Base-by-base conservation (phyloP, 1,140 invertebrate species). In the Nilaparvata lugens region DNA sequence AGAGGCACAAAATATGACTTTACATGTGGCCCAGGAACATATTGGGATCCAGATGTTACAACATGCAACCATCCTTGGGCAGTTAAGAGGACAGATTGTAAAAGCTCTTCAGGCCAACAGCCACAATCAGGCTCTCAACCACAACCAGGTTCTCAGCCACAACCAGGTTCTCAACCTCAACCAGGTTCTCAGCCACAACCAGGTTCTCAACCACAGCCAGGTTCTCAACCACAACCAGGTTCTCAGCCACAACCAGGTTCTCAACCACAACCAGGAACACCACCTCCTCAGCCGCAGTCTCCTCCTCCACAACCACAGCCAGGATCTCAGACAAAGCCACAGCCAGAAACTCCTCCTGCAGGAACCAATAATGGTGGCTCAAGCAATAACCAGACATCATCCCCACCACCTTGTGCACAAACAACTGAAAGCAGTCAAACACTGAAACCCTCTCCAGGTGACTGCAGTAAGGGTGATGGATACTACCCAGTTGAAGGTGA, bases 401-500 rank as follows among this genome's bases (percentile, higher is more conserved):
- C 52, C 5, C 23, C 52, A 3, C 52, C 52, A 35, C 23, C 52
- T 5, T 35, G 23, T 18, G 16, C 16, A 54, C 52, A 35, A 54
- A 21, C 52, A 18, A 24, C 52, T 24, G 52, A 54, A 16, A 38
- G 38, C 18, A 19, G 16, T 7, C 21, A 9, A 40, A 40, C 5
- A 48, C 45, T 9, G 9, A 21, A 21, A 35, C 23, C 52, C 23
- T 11, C 24, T 21, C n/a, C 21, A 25, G 23, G 23, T 11, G 28
- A 48, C 21, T 48, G 45, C 45, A 48, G 45, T 48, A 23, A 23
- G 21, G 43, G 62, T 24, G 79, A 79, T 68, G 79, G 78, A 38
- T 86, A 84, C 67, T 72, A 80, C 62, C 75, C 76, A 6, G 76
- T 85, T 66, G 67, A 73, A 35, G 74, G 75, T 18, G 76, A 86